phyloP scores from a whole-genome alignment of 2,797 vertebrate species.

The Gymnothorax reevesii region DNA sequence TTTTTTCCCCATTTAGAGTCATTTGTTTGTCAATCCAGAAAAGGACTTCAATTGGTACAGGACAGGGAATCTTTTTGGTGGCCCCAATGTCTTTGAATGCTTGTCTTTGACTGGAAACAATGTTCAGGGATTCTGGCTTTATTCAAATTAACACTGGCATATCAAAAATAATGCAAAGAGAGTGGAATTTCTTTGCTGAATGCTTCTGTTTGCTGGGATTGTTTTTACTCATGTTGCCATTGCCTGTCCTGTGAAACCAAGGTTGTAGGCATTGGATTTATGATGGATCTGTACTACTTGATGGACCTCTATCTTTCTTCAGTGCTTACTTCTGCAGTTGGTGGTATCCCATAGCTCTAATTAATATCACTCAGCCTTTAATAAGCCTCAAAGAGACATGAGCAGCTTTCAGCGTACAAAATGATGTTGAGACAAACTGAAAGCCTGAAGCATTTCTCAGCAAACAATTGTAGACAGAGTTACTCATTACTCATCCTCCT shows the following conservation, averaged over 20 bases:
- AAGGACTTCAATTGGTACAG: not conserved
- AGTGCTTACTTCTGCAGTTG: not conserved
- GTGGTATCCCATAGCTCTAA: constrained; percentile 22
- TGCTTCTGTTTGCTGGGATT: not conserved
- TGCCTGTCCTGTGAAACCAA: not conserved
- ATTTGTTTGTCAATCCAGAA: not conserved
- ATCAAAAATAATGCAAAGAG: not conserved
- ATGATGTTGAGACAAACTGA: not conserved
- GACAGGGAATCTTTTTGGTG: not conserved
- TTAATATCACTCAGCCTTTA: constrained; percentile 22
- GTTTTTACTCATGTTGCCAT: not conserved
- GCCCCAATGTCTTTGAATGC: not conserved
- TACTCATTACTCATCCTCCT: not conserved
- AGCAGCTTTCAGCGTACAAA: constrained; percentile 17
- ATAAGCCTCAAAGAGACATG: constrained; percentile 11
- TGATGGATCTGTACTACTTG: not conserved
- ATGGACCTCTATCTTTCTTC: constrained; percentile 11
- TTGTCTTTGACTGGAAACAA: not conserved
- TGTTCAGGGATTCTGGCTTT: not conserved
- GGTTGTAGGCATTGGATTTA: constrained; percentile 3
- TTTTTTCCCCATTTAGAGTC: not conserved
- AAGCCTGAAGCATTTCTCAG: not conserved
- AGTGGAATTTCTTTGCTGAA: not conserved
- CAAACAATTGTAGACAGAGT: not conserved
- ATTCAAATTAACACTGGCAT: not conserved